These are phyloP conservation scores for Mesodorylaimus sp. DNA, from an alignment of 2,888 invertebrate species.

Conservation along the genomic window DNA sequence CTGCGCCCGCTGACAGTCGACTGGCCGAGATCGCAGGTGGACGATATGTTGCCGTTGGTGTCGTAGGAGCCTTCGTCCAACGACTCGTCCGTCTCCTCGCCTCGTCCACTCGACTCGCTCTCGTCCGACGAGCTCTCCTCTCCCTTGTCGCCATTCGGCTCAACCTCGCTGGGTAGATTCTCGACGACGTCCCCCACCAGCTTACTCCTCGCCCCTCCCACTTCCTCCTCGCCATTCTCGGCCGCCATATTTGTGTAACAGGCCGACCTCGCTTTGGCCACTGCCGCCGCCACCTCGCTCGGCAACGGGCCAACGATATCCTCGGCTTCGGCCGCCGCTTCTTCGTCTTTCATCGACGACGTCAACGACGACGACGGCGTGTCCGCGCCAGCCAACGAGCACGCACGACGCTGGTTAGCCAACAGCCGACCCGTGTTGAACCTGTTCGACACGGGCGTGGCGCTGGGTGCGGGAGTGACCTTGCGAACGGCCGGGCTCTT, in stretches of 20 bases:
- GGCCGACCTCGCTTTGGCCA: too few relatives aligned
- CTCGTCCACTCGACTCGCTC: conserved; percentile 12
- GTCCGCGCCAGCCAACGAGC: background rate
- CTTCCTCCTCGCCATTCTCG: background rate
- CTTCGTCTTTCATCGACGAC: background rate
- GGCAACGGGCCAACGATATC: background rate
- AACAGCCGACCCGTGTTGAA: too few relatives aligned
- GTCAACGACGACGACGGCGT: background rate
- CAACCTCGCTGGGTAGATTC: too few relatives aligned
- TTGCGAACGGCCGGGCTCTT: too few relatives aligned
- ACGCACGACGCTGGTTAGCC: background rate
- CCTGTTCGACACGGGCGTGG: too few relatives aligned
- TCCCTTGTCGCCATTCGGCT: too few relatives aligned
- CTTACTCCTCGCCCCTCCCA: too few relatives aligned
- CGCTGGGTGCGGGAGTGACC: too few relatives aligned
- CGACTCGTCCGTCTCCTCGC: conserved; percentile 20
- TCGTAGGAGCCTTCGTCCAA: conserved; percentile 37
- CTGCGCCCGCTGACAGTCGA: too few relatives aligned
- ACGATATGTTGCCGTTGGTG: background rate
- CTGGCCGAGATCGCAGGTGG: background rate
- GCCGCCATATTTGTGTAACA: conserved; percentile 4
- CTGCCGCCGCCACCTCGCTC: background rate
- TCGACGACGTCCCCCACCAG: too few relatives aligned
- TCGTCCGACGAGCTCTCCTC: too few relatives aligned
- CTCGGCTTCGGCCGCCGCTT: background rate